Evolutionary conservation across 2,888 invertebrate species (phyloP).

Genomic region (Sphaerophoria rueppellii): DNA sequence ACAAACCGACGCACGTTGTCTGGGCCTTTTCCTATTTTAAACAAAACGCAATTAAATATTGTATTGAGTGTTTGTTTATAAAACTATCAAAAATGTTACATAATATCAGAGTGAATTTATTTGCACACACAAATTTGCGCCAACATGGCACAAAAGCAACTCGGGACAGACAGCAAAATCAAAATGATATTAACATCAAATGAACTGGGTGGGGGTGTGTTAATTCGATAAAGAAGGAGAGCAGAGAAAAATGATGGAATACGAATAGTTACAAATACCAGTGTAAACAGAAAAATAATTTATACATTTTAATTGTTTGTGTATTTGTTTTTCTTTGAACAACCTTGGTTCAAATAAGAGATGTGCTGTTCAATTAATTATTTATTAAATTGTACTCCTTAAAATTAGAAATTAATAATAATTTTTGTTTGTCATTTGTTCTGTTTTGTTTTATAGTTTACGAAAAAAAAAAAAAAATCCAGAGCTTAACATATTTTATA

Average conservation of each 20-base stretch:
- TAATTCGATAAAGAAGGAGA: not conserved
- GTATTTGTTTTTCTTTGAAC: no score
- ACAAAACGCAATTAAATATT: constrained; percentile 33
- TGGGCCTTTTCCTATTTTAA: constrained; percentile 56
- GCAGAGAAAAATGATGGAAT: not conserved
- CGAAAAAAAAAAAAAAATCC: no score
- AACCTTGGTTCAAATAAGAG: no score
- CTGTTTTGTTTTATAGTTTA: no score
- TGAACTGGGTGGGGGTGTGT: constrained; percentile 40
- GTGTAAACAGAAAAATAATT: no score
- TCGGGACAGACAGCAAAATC: constrained; percentile 35
- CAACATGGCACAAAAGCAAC: constrained; percentile 31
- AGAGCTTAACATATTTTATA: no score
- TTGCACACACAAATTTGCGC: constrained; percentile 47
- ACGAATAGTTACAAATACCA: no score
- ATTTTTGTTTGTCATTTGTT: no score
- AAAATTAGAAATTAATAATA: no score
- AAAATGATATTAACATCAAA: constrained; percentile 50
- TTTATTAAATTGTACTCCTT: no score
- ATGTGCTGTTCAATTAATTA: no score
- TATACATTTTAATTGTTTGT: no score
- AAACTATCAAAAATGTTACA: constrained; percentile 56
- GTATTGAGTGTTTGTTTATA: constrained; percentile 54
- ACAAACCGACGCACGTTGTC: not conserved
- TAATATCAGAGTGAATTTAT: constrained; percentile 54